A percentile compares a stretch with the other conserved stretches of the same genome.
These are phyloP conservation scores for Montipora sp. DNA, from an alignment of 64 coral and sea anemone genomes.

Conservation along the genomic window DNA sequence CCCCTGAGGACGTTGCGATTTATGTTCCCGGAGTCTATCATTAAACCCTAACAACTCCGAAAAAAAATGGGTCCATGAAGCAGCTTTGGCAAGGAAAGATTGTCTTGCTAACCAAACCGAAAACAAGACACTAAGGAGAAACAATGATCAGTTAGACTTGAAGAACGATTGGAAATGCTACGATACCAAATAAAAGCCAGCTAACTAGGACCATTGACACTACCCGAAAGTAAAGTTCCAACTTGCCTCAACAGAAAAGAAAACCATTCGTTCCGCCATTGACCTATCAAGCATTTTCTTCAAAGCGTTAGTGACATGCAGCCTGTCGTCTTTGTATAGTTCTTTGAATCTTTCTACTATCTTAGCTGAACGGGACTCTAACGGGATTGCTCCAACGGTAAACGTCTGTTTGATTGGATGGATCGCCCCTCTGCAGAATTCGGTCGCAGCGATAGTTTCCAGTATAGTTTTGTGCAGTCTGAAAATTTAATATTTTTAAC, in stretches of 20 bases:
- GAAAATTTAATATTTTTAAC: not conserved
- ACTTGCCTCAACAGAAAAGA: constrained; percentile 68
- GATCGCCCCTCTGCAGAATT: not conserved
- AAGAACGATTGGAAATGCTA: no score
- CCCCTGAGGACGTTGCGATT: no score
- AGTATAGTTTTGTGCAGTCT: constrained; percentile 81
- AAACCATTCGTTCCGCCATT: constrained; percentile 71
- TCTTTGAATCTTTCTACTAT: constrained; percentile 73
- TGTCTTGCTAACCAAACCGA: no score
- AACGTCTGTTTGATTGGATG: constrained; percentile 39
- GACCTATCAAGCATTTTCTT: constrained; percentile 50
- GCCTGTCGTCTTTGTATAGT: constrained; percentile 67
- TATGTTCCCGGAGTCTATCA: no score
- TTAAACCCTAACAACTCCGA: no score
- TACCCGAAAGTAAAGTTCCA: no score
- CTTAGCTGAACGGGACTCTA: constrained; percentile 52
- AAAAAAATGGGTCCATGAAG: no score
- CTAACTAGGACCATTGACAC: no score
- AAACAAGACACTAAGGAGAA: no score
- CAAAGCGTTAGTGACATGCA: constrained; percentile 58
- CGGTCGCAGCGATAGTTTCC: constrained; percentile 36
- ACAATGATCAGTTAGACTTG: no score
- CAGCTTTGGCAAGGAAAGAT: no score
- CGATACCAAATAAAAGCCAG: no score
- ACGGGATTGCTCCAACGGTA: not conserved